Percentiles rank a stretch among this genome's conserved stretches.
phyloP scores from a whole-genome alignment of 2,888 invertebrate genomes.

The Colostygia pectinataria region DNA sequence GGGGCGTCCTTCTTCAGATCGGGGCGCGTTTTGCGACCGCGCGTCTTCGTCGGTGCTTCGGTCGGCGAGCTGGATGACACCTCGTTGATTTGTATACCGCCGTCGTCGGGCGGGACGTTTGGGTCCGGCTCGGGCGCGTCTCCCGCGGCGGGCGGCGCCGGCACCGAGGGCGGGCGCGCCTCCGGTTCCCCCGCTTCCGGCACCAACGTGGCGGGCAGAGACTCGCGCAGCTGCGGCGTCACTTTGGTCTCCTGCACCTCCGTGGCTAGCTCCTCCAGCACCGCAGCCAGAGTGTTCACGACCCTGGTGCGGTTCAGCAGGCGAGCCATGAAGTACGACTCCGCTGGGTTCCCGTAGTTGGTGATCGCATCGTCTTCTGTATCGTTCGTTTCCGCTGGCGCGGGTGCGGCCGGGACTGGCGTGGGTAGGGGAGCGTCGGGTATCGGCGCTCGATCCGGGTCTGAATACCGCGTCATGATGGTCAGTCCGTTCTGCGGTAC shows the following conservation, averaged over 20 bases:
- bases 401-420: conserved; percentile 60
- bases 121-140: conserved; percentile 31
- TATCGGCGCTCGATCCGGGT: conserved; percentile 53
- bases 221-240: conserved; percentile 36
- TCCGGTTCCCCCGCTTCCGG: conserved; percentile 36
- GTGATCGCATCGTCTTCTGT: conserved; percentile 52
- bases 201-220: conserved; percentile 31
- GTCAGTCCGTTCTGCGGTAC: conserved; percentile 74
- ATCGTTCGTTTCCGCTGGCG: conserved; percentile 39
- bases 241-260: conserved; percentile 32
- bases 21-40: conserved; percentile 52
- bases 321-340: conserved; percentile 76
- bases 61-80: conserved; percentile 85
- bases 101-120: conserved; percentile 48
- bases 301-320: conserved; percentile 66
- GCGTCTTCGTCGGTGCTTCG: conserved; percentile 59
- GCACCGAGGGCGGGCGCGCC: conserved; percentile 26
- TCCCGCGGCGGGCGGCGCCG: conserved; percentile 19
- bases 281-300: conserved; percentile 67
- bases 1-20: conserved; percentile 46
- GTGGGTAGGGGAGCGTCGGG: conserved; percentile 43
- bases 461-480: conserved; percentile 77
- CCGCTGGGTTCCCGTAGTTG: conserved; percentile 76
- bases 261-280: conserved; percentile 64
- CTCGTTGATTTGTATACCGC: conserved; percentile 86